Evolutionary conservation across 2,113 vertebrate species (phyloP).

Genomic region (Rana temporaria): DNA sequence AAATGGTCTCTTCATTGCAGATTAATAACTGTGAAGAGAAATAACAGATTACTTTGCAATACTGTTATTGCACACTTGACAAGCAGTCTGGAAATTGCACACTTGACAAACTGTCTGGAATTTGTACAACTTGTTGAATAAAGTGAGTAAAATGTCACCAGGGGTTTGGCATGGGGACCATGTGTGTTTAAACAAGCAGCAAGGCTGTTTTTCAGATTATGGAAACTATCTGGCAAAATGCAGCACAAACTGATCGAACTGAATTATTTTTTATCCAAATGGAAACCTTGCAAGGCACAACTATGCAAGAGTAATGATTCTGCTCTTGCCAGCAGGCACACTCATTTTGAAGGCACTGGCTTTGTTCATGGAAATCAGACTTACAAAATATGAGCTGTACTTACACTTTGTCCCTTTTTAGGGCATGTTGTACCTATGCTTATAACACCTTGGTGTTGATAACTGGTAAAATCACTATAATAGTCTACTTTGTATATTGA

Average conservation of each 20-base stretch:
- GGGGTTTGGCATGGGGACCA: slow-evolving; percentile 14
- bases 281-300: slow-evolving; percentile 9
- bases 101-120: not conserved
- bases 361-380: slow-evolving; percentile 40
- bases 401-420: not conserved
- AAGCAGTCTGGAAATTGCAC: not conserved
- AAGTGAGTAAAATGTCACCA: slow-evolving; percentile 1
- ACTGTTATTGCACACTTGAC: not conserved
- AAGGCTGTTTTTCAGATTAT: slow-evolving; percentile 35
- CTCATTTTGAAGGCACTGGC: slow-evolving; percentile 16
- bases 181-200: slow-evolving; percentile 1
- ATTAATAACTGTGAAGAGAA: slow-evolving; percentile 75
- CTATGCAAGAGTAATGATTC: slow-evolving; percentile 9
- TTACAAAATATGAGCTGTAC: not conserved
- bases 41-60: slow-evolving; percentile 57
- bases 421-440: not conserved
- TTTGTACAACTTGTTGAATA: slow-evolving; percentile 1
- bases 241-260: slow-evolving; percentile 28
- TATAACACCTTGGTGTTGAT: no score
- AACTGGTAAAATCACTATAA: no score
- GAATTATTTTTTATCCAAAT: slow-evolving; percentile 33
- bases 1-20: slow-evolving; percentile 67
- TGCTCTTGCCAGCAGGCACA: not conserved
- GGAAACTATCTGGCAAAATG: slow-evolving; percentile 39
- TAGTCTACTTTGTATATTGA: no score